Conservation (phyloP, 2,888 invertebrate species). For the Junonia oenone region DNA sequence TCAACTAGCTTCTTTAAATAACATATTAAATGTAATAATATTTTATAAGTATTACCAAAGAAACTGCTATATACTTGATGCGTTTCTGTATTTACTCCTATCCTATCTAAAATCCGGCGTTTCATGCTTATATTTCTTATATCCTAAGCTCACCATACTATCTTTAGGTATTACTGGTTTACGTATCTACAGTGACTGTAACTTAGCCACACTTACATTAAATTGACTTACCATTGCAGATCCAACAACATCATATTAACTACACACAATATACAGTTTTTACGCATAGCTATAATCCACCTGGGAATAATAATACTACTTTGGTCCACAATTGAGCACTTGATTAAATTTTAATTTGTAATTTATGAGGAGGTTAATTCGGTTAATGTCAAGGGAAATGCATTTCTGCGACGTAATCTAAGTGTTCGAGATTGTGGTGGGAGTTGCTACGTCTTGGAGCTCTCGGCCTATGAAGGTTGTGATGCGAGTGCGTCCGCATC, state of each 20-base stretch:
- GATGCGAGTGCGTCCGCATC: slow-evolving; percentile 81
- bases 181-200: slow-evolving; percentile 2
- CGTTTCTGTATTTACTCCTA: neutral
- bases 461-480: slow-evolving; percentile 79
- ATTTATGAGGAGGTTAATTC: slow-evolving; percentile 35
- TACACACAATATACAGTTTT: slow-evolving; percentile 20
- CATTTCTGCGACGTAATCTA: slow-evolving; percentile 82
- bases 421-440: slow-evolving; percentile 82
- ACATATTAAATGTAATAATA: neutral
- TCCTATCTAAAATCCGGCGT: neutral
- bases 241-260: slow-evolving; percentile 21
- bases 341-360: slow-evolving; percentile 41
- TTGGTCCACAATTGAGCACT: slow-evolving; percentile 78
- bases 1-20: neutral
- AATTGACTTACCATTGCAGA: slow-evolving; percentile 24
- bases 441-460: slow-evolving; percentile 80
- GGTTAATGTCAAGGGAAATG: slow-evolving; percentile 79
- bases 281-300: slow-evolving; percentile 29
- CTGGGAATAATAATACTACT: slow-evolving; percentile 49
- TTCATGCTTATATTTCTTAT: neutral
- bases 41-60: neutral
- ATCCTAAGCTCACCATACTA: neutral
- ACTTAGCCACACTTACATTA: neutral
- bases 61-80: neutral
- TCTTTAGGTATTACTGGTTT: slow-evolving; percentile 1